Evolutionary conservation across 2,888 invertebrate species (phyloP), one percentile per base, ranked within the genome.

Genomic region (Rhingia rostrata): DNA sequence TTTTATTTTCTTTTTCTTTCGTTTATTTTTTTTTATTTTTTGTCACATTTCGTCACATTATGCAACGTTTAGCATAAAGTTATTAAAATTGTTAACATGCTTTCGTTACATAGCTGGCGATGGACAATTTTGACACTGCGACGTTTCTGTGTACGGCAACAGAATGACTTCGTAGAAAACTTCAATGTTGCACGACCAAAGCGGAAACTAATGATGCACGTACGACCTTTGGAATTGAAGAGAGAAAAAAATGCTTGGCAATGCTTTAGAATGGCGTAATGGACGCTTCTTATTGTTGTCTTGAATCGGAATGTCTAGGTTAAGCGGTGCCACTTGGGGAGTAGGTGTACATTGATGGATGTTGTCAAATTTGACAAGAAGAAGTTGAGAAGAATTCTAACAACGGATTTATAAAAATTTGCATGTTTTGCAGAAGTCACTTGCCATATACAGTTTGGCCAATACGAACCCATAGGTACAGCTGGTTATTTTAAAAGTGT

Each of bases 71-170:
- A 61, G 72, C 72, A 67, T 82, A 54, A 78, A 82, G 66, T 84
- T 84, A 84, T 84, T 84, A 74, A 79, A 84, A 84, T 78, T 84
- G 67, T 84, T 64, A 78, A 84, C 83, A 79, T 79, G 73, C 58
- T 56, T 69, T 74, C 69, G 79, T 84, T 84, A 69, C 74, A 70
- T 63, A 75, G 58, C 56, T 39, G 2, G 30, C 41, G 45, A 37
- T 73, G 54, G 66, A 66, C 30, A 49, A 72, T 77, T 70, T 82
- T 82, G 81, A 82, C 77, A 77, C 67, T 61, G 77, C 53, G 54
- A 77, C 77, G 12, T 69, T 61, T 77, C 69, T 54, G 22, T 2
- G 77, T 70, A 70, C 60, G 64, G 30, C 54, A 67, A 81, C 69
- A 64, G 30, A 74, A 67, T 63, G 61, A 47, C 32, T 41, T 9